These are phyloP conservation scores for Drosophila kanekoi DNA, from an alignment of 2,888 invertebrate genomes.

Conservation along the genomic window DNA sequence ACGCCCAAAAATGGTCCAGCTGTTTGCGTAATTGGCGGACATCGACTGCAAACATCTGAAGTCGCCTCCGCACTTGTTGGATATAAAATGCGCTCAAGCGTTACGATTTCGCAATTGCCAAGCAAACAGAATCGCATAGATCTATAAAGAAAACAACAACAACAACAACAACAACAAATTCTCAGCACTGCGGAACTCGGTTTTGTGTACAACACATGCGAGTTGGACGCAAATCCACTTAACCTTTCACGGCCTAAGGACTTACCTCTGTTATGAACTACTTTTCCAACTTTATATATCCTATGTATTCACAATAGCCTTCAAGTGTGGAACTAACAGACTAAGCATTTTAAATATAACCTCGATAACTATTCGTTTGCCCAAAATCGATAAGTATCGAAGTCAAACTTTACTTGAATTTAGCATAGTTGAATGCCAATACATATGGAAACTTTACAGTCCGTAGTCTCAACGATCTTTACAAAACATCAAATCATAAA, in stretches of 20 bases:
- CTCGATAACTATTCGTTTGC: too few species aligned
- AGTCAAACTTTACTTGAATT: too few species aligned
- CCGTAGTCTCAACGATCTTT: too few species aligned
- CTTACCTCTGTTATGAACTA: too few species aligned
- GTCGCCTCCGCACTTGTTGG: conserved; percentile 52
- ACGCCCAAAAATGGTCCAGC: conserved; percentile 64
- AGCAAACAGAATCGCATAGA: conserved; percentile 66
- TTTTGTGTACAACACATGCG: conserved; percentile 9
- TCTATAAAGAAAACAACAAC: conserved; percentile 16
- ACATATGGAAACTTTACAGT: too few species aligned
- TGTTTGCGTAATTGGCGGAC: conserved; percentile 62
- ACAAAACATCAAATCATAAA: too few species aligned
- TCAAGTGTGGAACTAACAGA: too few species aligned
- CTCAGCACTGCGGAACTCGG: conserved; percentile 19
- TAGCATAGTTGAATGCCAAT: too few species aligned
- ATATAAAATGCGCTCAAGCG: conserved; percentile 72
- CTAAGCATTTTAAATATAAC: too few species aligned
- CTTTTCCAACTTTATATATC: too few species aligned
- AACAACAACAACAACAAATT: conserved; percentile 17
- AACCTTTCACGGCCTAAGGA: conserved; percentile 22
- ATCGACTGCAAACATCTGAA: conserved; percentile 58
- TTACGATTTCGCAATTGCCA: conserved; percentile 76
- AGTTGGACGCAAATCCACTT: conserved; percentile 6
- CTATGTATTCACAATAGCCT: too few species aligned
- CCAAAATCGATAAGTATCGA: not conserved